Evolutionary conservation across 1,140 invertebrate species (phyloP), one percentile per base, ranked within the genome.

Genomic region (Drosophila seguyi): DNA sequence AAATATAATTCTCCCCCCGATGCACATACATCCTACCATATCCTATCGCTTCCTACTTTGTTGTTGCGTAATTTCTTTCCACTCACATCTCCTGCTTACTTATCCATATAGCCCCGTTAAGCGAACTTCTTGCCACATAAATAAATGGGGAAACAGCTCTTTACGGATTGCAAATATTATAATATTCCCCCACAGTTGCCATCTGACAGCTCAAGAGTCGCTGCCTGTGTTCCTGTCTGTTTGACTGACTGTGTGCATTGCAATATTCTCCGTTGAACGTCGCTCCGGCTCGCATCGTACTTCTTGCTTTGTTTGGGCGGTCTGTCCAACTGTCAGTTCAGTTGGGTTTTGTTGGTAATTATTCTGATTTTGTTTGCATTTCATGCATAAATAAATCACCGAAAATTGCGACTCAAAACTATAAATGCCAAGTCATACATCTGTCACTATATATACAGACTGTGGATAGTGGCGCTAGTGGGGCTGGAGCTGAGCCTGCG

Each of bases 361-460:
- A 85, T 84, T 85, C 81, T 72, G 72, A 84, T 84, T 84, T 79
- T 76, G 81, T 80, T 85, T 80, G 77, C 66, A 81, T 80, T 84
- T 84, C 73, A 76, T 84, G 72, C 81, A 85, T 84, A 84, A 81
- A 85, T 84, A 84, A 84, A 76, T 76, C 65, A 73, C 34, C 44
- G 48, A 73, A 65, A 81, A 84, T 84, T 77, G 79, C 72, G 61
- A 67, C 76, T 67, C 61, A 39, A 53, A 67, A 84, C 62, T 80
- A 75, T 66, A 84, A 80, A 75, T 79, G 81, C 76, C 68, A 74
- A 71, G 52, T 62, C 66, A 62, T 81, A 77, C 77, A 81, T 79
- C 81, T 85, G 76, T 80, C 80, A 81, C 52, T 39, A 36, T 27
- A 29, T 25, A 38, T 22, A 22, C 29, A 13, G 14, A 31, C 18